phyloP scores from a whole-genome alignment of 2,797 vertebrate genomes.

The Semotilus atromaculatus region DNA sequence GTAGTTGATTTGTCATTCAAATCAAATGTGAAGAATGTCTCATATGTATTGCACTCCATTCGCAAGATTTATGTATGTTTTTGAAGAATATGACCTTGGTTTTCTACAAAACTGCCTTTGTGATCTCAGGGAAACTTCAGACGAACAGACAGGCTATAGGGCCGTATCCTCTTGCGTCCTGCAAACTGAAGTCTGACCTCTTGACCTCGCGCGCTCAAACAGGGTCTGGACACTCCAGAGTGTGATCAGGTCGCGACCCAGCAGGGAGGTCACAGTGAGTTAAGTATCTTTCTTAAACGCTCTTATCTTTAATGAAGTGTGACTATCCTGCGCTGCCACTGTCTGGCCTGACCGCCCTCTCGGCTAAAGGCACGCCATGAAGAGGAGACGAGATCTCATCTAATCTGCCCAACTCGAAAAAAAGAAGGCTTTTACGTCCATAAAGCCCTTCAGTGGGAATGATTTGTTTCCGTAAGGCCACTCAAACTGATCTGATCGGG shows the following conservation, averaged over 20 bases:
- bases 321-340: conserved; percentile 39
- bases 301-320: conserved; percentile 59
- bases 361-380: conserved; percentile 50
- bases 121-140: conserved; percentile 16
- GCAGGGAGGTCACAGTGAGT: conserved; percentile 59
- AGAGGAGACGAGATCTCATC: conserved; percentile 38
- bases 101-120: conserved; percentile 33
- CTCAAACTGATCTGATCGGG: conserved; percentile 30
- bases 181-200: conserved; percentile 43
- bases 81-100: conserved; percentile 23
- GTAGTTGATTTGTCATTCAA: conserved; percentile 9
- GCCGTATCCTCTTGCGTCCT: conserved; percentile 14
- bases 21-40: neutral
- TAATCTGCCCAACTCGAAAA: conserved; percentile 36
- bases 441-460: conserved; percentile 42
- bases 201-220: conserved; percentile 64
- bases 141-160: conserved; percentile 18
- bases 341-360: conserved; percentile 43
- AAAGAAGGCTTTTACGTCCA: conserved; percentile 38
- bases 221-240: conserved; percentile 62
- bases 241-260: conserved; percentile 67
- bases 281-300: conserved; percentile 55
- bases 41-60: neutral
- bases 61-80: conserved; percentile 26
- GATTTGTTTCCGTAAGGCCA: conserved; percentile 45